Base-by-base conservation (phyloP, 2,797 vertebrate species). In the Trematomus bernacchii region DNA sequence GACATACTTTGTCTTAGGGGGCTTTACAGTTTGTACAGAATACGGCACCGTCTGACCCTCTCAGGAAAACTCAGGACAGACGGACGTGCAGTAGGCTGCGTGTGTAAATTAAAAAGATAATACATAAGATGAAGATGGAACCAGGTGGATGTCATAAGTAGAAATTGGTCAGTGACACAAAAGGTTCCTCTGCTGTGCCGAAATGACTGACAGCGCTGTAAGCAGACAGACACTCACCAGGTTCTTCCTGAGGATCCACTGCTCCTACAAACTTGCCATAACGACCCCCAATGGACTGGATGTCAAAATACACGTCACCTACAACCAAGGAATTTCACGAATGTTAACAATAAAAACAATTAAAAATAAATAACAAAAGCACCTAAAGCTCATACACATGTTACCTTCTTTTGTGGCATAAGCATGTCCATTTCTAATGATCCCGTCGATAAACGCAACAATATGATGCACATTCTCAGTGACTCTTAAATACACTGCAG, bases 251-350 rank as follows among this genome's bases (percentile, higher is more conserved):
- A 0, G 54, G 33, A 21, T 92, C 85, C 14, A 85, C 92, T 10
- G 79, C 75, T 21, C 73, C 67, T 11, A 71, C 73, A 43, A 99
- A 94, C 67, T 95, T 96, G 76, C 98, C 97, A 0, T 99, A 99
- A 63, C 94, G 95, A 70, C 91, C 82, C 2, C 96, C 96, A 68
- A 97, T 94, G 4, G 96, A 97, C 65, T 83, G 79, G 79, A 97
- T 93, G 86, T 99, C 97, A 73, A 99, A 99, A 92, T 98, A 99
- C 76, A 99, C 97, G 0, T 97, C 97, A 16, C 98, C 98, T 99
- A 88, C 75, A 91, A 54, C 6, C 50, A 69, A n/a, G 75, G 11
- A 8, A 42, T 44, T 4, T 12, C 11, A 53, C 6, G 30, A 0
- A 30, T 3, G 44, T 16, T 30, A 1, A 37, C 3, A 37, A 37